These are phyloP conservation scores for Nymphalis polychloros DNA, from an alignment of 2,888 invertebrate genomes.

Conservation along the genomic window DNA sequence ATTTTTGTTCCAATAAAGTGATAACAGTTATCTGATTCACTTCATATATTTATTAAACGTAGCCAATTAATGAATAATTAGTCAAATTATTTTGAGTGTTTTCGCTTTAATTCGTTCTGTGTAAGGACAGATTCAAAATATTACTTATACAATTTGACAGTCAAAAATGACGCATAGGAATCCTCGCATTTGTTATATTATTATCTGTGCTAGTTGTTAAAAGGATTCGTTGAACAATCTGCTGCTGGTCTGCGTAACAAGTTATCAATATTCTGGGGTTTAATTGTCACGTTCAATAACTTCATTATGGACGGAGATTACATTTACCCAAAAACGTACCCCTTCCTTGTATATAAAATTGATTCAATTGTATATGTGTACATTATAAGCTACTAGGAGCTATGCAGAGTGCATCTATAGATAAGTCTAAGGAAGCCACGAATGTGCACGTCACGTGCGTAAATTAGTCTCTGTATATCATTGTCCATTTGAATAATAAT, in stretches of 20 bases:
- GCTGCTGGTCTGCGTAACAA: not conserved
- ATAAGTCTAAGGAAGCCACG: conserved; percentile 13
- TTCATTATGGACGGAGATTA: conserved; percentile 70
- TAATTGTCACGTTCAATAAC: conserved; percentile 40
- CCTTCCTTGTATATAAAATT: conserved; percentile 36
- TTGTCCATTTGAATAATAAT: too few relatives aligned
- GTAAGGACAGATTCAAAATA: not conserved
- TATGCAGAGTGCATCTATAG: conserved; percentile 23
- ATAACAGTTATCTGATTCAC: not conserved
- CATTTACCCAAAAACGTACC: conserved; percentile 46
- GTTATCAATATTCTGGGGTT: conserved; percentile 18
- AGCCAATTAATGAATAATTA: not conserved
- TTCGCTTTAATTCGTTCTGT: not conserved
- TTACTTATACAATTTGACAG: not conserved
- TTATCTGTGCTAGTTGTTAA: not conserved
- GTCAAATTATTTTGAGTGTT: not conserved
- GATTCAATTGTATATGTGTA: conserved; percentile 26
- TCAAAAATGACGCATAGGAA: conserved; percentile 3
- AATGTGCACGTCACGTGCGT: conserved; percentile 19
- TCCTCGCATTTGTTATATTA: not conserved
- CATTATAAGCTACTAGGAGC: conserved; percentile 34
- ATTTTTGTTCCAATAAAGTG: not conserved
- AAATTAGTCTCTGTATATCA: not conserved
- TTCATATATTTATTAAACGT: not conserved
- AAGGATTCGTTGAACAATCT: not conserved